These are phyloP conservation scores for Neocloeon triangulifer DNA, from an alignment of 1,140 invertebrate species.

Conservation along the genomic window DNA sequence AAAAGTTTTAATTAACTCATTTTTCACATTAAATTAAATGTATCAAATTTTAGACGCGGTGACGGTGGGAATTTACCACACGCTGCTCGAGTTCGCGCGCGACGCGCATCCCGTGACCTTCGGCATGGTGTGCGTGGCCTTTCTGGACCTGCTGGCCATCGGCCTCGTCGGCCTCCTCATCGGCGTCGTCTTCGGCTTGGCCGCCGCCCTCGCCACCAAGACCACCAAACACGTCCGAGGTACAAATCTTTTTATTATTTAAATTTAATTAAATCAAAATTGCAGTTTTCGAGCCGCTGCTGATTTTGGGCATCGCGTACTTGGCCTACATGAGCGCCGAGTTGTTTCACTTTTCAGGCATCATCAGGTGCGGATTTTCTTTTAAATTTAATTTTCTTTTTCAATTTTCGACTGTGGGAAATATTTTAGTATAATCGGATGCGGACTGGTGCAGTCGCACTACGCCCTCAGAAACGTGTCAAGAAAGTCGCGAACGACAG, in stretches of 20 bases:
- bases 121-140: slow-evolving; percentile 22
- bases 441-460: slow-evolving; percentile 33
- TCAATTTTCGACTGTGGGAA: no score
- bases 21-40: no score
- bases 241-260: no score
- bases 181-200: slow-evolving; percentile 28
- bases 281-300: slow-evolving; percentile 32
- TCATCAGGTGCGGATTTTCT: slow-evolving; percentile 25
- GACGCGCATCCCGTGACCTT: no score
- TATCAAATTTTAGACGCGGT: no score
- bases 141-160: slow-evolving; percentile 29
- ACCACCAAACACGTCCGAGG: slow-evolving; percentile 29
- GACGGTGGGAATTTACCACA: slow-evolving; percentile 27
- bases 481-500: slow-evolving; percentile 30
- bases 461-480: slow-evolving; percentile 36
- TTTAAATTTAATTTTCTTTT: no score
- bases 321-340: slow-evolving; percentile 32
- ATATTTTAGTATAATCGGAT: slow-evolving; percentile 27
- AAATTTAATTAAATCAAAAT: no score
- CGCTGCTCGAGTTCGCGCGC: no score
- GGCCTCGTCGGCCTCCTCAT: slow-evolving; percentile 27
- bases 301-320: slow-evolving; percentile 32
- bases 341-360: slow-evolving; percentile 37
- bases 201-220: slow-evolving; percentile 32
- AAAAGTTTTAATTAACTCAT: no score